These are phyloP conservation scores for Myopa testacea DNA, from an alignment of 2,888 invertebrate genomes.

Conservation along the genomic window DNA sequence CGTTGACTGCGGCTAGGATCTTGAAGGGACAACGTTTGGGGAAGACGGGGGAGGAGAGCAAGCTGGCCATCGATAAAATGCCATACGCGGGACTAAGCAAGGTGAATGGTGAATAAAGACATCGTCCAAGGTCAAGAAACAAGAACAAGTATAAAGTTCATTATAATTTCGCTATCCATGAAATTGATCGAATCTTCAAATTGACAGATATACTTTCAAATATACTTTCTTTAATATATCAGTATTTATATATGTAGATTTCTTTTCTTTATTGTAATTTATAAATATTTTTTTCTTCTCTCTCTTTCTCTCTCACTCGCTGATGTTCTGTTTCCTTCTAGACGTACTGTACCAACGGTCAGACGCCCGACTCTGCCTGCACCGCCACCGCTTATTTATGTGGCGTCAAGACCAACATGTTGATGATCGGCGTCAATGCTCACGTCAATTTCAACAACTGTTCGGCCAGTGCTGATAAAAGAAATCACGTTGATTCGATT, in stretches of 20 bases:
- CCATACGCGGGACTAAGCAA: constrained; percentile 75
- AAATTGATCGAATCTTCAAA: no score
- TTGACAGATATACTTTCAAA: neutral
- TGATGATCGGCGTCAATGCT: constrained; percentile 78
- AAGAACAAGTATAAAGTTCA: neutral
- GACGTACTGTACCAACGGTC: constrained; percentile 74
- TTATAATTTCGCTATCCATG: neutral
- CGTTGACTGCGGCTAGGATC: constrained; percentile 76
- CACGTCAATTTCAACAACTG: constrained; percentile 75
- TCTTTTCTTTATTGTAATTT: no score
- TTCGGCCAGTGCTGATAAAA: constrained; percentile 70
- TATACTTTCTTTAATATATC: neutral
- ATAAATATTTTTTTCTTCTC: no score
- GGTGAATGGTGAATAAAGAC: constrained; percentile 64
- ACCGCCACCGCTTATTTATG: constrained; percentile 66
- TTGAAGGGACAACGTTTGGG: constrained; percentile 74
- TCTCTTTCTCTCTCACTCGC: neutral
- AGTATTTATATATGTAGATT: no score
- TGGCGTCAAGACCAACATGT: constrained; percentile 78
- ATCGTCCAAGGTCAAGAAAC: neutral
- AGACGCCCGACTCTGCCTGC: constrained; percentile 82
- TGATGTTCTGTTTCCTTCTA: constrained; percentile 50
- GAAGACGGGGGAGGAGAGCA: constrained; percentile 73
- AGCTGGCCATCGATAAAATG: constrained; percentile 74
- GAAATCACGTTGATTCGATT: constrained; percentile 75